Percentiles rank a stretch among this genome's conserved stretches.
phyloP scores from a whole-genome alignment of 2,113 vertebrate genomes.

The Ondatra zibethicus region DNA sequence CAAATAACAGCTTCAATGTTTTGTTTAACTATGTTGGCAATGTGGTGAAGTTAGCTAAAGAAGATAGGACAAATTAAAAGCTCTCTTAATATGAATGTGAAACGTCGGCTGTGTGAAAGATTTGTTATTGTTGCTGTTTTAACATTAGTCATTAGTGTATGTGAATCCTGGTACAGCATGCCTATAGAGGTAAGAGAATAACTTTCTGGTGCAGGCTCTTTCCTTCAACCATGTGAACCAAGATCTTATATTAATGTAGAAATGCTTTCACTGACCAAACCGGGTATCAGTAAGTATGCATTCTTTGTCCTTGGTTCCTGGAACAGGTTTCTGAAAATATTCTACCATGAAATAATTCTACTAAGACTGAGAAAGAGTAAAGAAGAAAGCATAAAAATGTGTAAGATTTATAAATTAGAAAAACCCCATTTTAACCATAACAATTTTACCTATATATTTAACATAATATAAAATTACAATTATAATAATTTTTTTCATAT shows the following conservation, averaged over 20 bases:
- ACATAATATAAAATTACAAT: not conserved
- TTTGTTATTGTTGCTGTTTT: slow-evolving; percentile 10
- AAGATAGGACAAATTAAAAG: slow-evolving; percentile 42
- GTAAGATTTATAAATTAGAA: not conserved
- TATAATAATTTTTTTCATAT: not conserved
- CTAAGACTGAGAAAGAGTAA: not conserved
- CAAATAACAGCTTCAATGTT: slow-evolving; percentile 55
- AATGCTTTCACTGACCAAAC: not conserved
- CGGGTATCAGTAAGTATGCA: not conserved
- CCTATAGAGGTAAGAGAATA: too few relatives aligned
- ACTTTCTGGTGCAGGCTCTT: not conserved
- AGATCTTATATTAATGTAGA: not conserved
- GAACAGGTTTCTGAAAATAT: not conserved
- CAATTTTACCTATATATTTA: not conserved
- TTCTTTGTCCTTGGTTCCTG: not conserved
- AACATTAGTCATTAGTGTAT: not conserved
- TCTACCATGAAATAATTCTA: not conserved
- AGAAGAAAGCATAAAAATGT: not conserved
- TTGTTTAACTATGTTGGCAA: slow-evolving; percentile 63
- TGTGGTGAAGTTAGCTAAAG: slow-evolving; percentile 70
- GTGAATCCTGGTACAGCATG: not conserved
- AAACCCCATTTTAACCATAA: not conserved
- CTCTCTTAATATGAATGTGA: not conserved
- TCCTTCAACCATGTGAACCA: not conserved
- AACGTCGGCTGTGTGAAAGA: not conserved